Base-by-base conservation (phyloP, 2,888 invertebrate species). In the Nomada lathburiana region DNA sequence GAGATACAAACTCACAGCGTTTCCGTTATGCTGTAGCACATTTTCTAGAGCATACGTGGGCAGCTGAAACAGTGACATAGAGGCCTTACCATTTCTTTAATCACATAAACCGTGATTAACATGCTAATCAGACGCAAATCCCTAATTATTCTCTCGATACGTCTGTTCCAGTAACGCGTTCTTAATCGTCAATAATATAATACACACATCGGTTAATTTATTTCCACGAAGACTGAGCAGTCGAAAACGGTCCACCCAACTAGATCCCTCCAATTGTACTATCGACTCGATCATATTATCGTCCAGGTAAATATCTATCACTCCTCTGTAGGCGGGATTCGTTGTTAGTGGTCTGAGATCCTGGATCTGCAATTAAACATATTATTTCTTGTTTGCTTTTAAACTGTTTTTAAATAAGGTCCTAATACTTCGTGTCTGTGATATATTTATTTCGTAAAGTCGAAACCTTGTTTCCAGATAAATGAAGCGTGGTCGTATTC, bases 1-100 rank as follows among this genome's bases (percentile, higher is more conserved):
- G 0, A 98, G 94, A 89, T 95, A 96, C 47, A 98, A 94, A 76
- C 96, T 95, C 89, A 96, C 96, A 55, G 96, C 96, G 87, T 96
- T 96, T 59, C 95, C 94, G 92, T 97, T 98, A 68, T 95, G 95
- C 88, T 96, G 95, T 42, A 98, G 95, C 0, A 97, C 97, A 91
- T 97, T 97, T 89, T 97, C 97, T 83, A 98, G 94, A 0, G 97
- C 97, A 92, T 97, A 97, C 0, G 97, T 96, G 11, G 97, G 98
- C 63, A 97, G 94, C 97, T 97, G 93, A 36, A 94, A 94, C 20
- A 64, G 20, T 10, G n/a, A 52, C 36, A 44, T 2, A 36, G n/a
- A 3, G 65, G 9, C 36, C 36, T 67, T 50, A 52, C 73, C 36
- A 47, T 18, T 0, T 11, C 60, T n/a, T 59, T 63, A 26, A 53